A percentile compares a stretch with the other conserved stretches of the same genome.
These are phyloP conservation scores for Prionailurus viverrinus DNA, from an alignment of 2,113 vertebrate genomes.

Conservation along the genomic window DNA sequence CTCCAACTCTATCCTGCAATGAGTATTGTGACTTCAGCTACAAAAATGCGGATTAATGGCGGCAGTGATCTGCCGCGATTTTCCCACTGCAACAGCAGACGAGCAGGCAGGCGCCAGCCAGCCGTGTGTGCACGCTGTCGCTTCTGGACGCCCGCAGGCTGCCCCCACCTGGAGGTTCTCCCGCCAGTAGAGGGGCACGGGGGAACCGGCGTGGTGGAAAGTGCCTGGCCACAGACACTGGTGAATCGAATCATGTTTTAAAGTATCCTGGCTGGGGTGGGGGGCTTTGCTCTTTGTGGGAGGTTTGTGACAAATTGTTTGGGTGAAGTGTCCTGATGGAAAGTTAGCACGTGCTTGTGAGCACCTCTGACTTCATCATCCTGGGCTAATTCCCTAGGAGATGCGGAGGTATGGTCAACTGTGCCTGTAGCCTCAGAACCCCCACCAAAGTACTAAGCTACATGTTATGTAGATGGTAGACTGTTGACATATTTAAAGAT, in stretches of 20 bases:
- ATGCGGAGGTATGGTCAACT: background rate
- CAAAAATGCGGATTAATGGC: constrained; percentile 88
- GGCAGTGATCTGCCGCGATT: constrained; percentile 69
- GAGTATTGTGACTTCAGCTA: constrained; percentile 87
- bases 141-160: rapidly evolving
- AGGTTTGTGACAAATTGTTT: background rate
- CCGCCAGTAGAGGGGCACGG: rapidly evolving
- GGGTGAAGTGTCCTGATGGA: background rate
- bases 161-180: rapidly evolving
- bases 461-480: rapidly evolving
- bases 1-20: constrained; percentile 87
- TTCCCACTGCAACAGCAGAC: constrained; percentile 77
- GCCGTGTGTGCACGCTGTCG: rapidly evolving
- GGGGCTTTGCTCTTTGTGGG: background rate
- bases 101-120: background rate
- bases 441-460: rapidly evolving
- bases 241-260: background rate
- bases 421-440: background rate
- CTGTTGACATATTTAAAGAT: rapidly evolving
- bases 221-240: background rate
- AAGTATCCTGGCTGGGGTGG: background rate
- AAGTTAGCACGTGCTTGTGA: background rate
- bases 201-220: rapidly evolving
- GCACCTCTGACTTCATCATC: background rate
- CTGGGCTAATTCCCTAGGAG: background rate